Base-by-base conservation (phyloP, 1,140 invertebrate genomes). In the Drosophila nigrodunni region DNA sequence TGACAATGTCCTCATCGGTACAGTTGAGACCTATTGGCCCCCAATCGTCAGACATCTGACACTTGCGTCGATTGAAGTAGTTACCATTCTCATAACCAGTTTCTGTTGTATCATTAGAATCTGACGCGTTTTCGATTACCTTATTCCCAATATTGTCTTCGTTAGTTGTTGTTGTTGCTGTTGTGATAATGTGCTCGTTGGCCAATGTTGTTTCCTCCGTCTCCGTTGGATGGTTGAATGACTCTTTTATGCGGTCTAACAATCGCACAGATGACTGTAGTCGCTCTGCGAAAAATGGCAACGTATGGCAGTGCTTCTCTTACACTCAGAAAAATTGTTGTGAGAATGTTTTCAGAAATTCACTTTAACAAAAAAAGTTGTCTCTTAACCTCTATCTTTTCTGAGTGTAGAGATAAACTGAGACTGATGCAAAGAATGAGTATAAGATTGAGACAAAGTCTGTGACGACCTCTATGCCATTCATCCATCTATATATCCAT, bases 21-120 rank as follows among this genome's bases (percentile, higher is more conserved):
- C 83, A 88, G 69, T 88, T 88, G 43, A 85, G 49, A 44, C 83
- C 77, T 52, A 79, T 85, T 49, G 68, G 66, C 18, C 79, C 81
- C 83, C 78, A 88, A 61, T 85, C 79, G 66, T 88, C 83, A 41
- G 52, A 57, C 82, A 77, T 55, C 57, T 85, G 78, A 69, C 83
- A 88, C 49, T 81, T 85, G 59, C 69, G 78, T 7, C 70, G 66
- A 59, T 77, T 70, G 55, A 79, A 73, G 57, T 65, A 77, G 52
- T 85, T 79, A 8, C 57, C 58, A 18, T 69, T 15, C 25, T 30
- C 39, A 43, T 30, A 34, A 3, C 11, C 55, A 25, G 57, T 13
- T 2, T 58, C 37, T 37, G 10, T 13, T 2, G 8, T 25, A 34
- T n/a, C 35, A 44, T 58, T 30, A n/a, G 41, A n/a, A 55, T 59